Evolutionary conservation across 2,113 vertebrate species (phyloP), one percentile per base, ranked within the genome.

Genomic region (Drymodes brunneopygia): DNA sequence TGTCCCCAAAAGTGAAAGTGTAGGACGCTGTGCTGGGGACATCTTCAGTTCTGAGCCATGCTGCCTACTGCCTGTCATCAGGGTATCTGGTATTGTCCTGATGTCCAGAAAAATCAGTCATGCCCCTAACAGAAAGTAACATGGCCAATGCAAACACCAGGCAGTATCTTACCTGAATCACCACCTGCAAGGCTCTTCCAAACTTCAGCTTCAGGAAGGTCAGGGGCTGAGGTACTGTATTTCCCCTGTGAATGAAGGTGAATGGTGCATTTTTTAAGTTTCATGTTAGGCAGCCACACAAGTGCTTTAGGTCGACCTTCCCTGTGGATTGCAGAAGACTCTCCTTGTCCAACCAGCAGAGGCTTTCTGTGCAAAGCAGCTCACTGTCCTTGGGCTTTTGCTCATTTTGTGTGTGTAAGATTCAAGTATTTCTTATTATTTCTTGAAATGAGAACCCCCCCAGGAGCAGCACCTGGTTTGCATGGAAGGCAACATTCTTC

Each of bases 221-320:
- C 69, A 40, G 82, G 57, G 47, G 56, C 31, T 71, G 65, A 88
- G 65, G 92, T 42, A 44, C 28, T 91, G 60, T 71, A 48, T 92
- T 60, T 94, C 77, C 91, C 91, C 92, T 84, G 77, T 57, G 81
- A 95, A 95, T 0, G 65, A 96, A 85, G 94, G 96, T 11, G 70
- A 95, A 95, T 14, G 89, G 53, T 84, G 89, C 86, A 61, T 53
- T 75, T 88, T 86, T 79, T 14, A 83, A 56, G 65, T 81, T 80
- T 69, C n/a, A 3, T 1, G 1, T 66, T 69, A 78, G 56, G 75
- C 81, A 94, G 77, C 21, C 10, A 4, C 84, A 67, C n/a, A 65
- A 84, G 61, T 40, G 69, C 80, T 86, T 86, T 48, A 89, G 72
- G 77, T 15, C 15, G 69, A 64, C 31, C 56, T 84, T 94, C 65